Evolutionary conservation across 2,888 invertebrate genomes (phyloP), one percentile per base, ranked within the genome.

Genomic region (Cephus spinipes): DNA sequence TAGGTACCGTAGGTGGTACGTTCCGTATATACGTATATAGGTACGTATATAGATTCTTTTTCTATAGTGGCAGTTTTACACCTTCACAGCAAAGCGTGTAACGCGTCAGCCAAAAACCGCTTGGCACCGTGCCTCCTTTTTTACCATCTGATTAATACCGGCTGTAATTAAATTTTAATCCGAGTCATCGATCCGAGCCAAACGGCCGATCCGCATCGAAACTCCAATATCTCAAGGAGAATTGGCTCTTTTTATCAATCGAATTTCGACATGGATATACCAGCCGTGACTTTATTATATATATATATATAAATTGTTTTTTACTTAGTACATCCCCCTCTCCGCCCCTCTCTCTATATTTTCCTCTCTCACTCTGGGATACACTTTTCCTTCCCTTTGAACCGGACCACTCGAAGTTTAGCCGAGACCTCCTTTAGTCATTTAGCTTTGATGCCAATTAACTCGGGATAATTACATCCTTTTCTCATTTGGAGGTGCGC

Each of bases 151-250:
- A 87, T 87, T 86, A 85, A 85, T 85, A 82, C 83, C 80, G 81
- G 80, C 74, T 81, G 85, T 88, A 88, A 88, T 88, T 87, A 87
- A 87, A 88, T 87, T 88, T 88, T 87, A 88, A 88, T 88, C 87
- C 85, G 87, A 86, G 85, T 88, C 88, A 87, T 88, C 87, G 86
- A 83, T 69, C 69, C 69, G 69, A 30, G 15, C 40, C 40, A 40
- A 40, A 40, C 40, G 40, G 40, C 1, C 40, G 15, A 40, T 40
- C 40, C 40, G 15, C 40, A 40, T 40, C 40, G 40, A 40, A 40
- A 40, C 40, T 15, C 40, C 15, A 40, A 40, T 40, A 15, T 15
- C 40, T 40, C 40, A 40, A 40, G 40, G 40, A 15, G 40, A 40
- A 40, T 40, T 6, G 40, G 15, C 15, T 40, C 40, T 40, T 40